These are phyloP conservation scores for Sitta europaea DNA, from an alignment of 2,113 vertebrate genomes.

Conservation along the genomic window DNA sequence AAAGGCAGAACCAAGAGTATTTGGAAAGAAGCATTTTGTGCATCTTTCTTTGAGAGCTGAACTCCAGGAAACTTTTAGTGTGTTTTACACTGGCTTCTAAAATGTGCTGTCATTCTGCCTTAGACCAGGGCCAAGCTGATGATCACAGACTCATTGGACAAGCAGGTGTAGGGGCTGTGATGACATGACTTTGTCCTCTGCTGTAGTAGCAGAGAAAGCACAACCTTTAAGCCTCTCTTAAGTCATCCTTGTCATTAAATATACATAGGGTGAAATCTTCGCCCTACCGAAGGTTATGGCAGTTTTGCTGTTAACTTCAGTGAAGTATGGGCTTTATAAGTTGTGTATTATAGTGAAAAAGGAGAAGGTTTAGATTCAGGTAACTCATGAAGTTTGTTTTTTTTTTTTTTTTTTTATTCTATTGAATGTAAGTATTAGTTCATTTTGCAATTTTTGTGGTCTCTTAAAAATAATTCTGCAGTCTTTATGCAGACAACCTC, in stretches of 20 bases:
- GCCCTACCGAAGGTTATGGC: not conserved
- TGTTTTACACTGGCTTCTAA: not conserved
- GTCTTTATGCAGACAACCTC: not conserved
- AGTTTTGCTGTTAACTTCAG: not conserved
- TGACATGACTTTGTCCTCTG: not conserved
- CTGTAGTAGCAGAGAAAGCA: not conserved
- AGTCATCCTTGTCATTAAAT: not conserved
- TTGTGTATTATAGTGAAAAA: not conserved
- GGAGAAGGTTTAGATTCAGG: not conserved
- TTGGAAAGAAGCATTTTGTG: not conserved
- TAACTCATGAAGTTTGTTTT: not conserved
- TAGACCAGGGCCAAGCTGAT: not conserved
- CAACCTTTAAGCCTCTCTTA: not conserved
- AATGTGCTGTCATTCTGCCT: not conserved
- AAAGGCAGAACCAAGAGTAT: not conserved
- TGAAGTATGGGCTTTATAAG: not conserved
- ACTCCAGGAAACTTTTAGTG: not conserved
- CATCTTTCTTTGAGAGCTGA: not conserved
- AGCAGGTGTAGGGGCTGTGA: not conserved
- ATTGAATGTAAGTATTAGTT: not conserved
- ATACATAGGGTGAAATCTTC: not conserved
- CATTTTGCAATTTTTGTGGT: not conserved
- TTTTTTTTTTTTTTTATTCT: not conserved
- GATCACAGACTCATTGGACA: not conserved
- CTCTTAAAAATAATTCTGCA: not conserved